Percentiles rank a stretch among this genome's conserved stretches.
These are phyloP conservation scores for Micrasema longulum DNA, from an alignment of 1,140 invertebrate species.

Conservation along the genomic window DNA sequence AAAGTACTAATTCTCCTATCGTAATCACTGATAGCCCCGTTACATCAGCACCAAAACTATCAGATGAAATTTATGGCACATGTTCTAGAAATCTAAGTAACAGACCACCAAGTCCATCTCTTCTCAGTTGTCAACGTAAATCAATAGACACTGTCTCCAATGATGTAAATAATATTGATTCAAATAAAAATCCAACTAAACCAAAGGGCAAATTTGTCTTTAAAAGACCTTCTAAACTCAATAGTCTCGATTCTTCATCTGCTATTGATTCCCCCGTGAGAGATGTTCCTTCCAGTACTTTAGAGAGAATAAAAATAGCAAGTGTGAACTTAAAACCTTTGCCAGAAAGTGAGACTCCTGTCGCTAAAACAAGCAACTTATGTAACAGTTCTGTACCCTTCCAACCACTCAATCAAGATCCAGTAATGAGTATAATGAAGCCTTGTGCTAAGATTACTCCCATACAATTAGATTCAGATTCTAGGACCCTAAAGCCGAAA, in stretches of 20 bases:
- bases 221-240: slow-evolving; percentile 60
- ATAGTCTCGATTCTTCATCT: slow-evolving; percentile 51
- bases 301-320: slow-evolving; percentile 61
- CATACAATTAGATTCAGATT: slow-evolving; percentile 10
- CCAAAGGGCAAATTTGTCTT: slow-evolving; percentile 63
- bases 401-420: slow-evolving; percentile 56
- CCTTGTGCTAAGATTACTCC: slow-evolving; percentile 46
- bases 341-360: slow-evolving; percentile 44
- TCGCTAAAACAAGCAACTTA: slow-evolving; percentile 53
- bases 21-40: no score
- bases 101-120: slow-evolving; percentile 11
- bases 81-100: neutral
- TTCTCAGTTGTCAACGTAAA: neutral
- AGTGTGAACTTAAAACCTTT: slow-evolving; percentile 61
- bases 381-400: slow-evolving; percentile 62
- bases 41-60: neutral
- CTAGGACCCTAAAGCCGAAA: neutral
- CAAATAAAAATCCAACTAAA: slow-evolving; percentile 31
- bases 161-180: slow-evolving; percentile 10
- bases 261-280: slow-evolving; percentile 50
- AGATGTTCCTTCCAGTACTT: slow-evolving; percentile 59
- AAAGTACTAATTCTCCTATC: no score
- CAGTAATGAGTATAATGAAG: slow-evolving; percentile 40
- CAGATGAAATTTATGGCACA: slow-evolving; percentile 9
- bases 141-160: slow-evolving; percentile 1